Evolutionary conservation across 2,797 vertebrate genomes (phyloP), one percentile per base, ranked within the genome.

Genomic region (Bryconaethiops microstoma): DNA sequence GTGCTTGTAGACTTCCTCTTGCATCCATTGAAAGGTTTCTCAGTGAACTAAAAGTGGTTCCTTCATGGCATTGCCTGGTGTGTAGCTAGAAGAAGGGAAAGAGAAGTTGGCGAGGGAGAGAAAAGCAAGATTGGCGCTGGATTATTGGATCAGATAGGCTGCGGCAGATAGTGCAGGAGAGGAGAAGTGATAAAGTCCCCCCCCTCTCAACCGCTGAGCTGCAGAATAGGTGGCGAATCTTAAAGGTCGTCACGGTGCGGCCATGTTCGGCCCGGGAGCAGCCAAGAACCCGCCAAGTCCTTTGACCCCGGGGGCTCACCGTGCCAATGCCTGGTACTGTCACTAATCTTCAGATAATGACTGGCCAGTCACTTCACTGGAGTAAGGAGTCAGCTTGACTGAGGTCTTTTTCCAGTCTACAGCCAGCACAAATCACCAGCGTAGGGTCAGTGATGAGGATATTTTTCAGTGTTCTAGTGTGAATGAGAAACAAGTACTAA

Each of bases 271-370:
- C 42, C 72, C 55, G n/a, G 23, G 63, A 71, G 63, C 74, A 59
- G 40, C 73, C 60, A 54, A 74, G 52, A 68, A 65, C 68, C 79
- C 63, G 79, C 71, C 69, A 77, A 74, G 77, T 71, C 57, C 76
- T 65, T 54, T 81, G 76, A 80, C 83, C 78, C 74, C 48, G 52
- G 45, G 29, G 78, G 74, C 62, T 39, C 70, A 2, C 5, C 7
- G 57, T 78, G 78, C 80, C 78, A 78, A 82, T 40, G 39, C 74
- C 55, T 70, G 65, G 83, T 74, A 78, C 77, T 70, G 68, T 82
- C 78, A 64, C 80, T 84, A 86, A 84, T 84, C 82, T 84, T 79
- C 62, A 16, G 74, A 77, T 82, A 80, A 84, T 67, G 74, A 78
- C 82, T 80, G 80, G 55, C 74, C 59, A 67, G 55, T 59, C 80